These are phyloP conservation scores for Hybos culiciformis DNA, from an alignment of 2,888 invertebrate genomes.

Conservation along the genomic window DNA sequence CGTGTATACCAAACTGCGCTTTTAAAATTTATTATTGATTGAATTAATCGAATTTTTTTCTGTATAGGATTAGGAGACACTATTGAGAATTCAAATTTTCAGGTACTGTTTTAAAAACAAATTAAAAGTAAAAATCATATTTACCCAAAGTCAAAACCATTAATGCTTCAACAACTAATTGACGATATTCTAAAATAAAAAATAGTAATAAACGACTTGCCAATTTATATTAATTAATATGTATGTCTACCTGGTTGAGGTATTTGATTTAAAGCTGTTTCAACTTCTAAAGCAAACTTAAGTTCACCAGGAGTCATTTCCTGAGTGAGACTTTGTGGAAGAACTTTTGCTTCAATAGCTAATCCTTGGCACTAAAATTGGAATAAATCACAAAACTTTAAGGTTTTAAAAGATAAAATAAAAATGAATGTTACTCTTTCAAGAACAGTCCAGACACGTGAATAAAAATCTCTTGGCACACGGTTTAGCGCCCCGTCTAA, in stretches of 20 bases:
- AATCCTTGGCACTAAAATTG: constrained; percentile 73
- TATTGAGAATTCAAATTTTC: no score
- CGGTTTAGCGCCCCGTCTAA: constrained; percentile 95
- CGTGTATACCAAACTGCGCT: no score
- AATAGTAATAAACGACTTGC: no score
- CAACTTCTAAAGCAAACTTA: constrained; percentile 95
- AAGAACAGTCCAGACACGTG: constrained; percentile 81
- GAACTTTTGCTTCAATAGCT: constrained; percentile 77
- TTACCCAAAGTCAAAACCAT: constrained; percentile 94
- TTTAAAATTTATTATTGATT: no score
- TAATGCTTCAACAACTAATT: constrained; percentile 89
- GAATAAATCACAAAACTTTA: constrained; percentile 19
- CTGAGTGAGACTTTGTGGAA: constrained; percentile 86
- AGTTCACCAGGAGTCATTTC: constrained; percentile 99
- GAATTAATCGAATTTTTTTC: no score
- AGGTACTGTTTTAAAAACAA: no score
- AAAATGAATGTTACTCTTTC: constrained; percentile 49
- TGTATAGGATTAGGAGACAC: no score
- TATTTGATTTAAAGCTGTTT: constrained; percentile 90
- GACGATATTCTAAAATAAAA: constrained; percentile 98
- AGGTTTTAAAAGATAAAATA: constrained; percentile 2
- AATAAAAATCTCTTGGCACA: constrained; percentile 93
- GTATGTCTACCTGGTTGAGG: no score
- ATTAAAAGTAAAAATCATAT: no score
- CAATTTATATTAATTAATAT: no score